Base-by-base conservation (phyloP, 92 coral and sea anemone species). In the Zoanthus sansibaricus region DNA sequence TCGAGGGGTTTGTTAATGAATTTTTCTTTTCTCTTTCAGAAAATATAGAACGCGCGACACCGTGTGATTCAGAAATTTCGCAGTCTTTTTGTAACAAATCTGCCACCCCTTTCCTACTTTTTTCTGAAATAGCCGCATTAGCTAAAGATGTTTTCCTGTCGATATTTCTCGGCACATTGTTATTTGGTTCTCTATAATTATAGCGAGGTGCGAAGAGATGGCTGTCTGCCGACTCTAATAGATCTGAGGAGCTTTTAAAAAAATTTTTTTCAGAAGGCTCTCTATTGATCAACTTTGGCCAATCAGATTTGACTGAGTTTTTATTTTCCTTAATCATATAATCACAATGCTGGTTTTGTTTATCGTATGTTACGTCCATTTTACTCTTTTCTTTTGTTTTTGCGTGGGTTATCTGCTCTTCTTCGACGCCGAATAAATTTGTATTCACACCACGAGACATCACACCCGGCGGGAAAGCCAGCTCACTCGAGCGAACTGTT, bases 221-320 rank as follows among this genome's bases (percentile, higher is more conserved):
- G 49, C 93, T 94, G 30, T 94, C 94, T 5, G 89, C 78, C 11
- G 85, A 79, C 12, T 91, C 79, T 37, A 70, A 71, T 61, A 78
- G 77, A 72, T 13, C 75, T 11, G 77, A 54, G 47, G 61, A 14
- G 51, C 76, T 75, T 45, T 8, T 77, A 18, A 30, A 31, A 74
- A 85, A 72, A 88, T 83, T 93, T 86, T 92, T 92, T 84, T 87
- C 86, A n/a, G 72, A 44, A 77, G 59, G 86, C 76, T 76, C 66
- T 32, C 71, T 75, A 44, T 71, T 42, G 7, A 52, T 47, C 5
- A 64, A 44, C 10, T 45, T n/a, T 58, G 16, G 42, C 21, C 14
- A 62, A 5, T 21, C 85, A 13, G 75, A 44, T 67, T 64, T 80
- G 7, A 0, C 21, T 2, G 17, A 10, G 48, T 21, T 66, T 64